Conservation (phyloP, 2,888 invertebrate species). For the Sturmia bella region DNA sequence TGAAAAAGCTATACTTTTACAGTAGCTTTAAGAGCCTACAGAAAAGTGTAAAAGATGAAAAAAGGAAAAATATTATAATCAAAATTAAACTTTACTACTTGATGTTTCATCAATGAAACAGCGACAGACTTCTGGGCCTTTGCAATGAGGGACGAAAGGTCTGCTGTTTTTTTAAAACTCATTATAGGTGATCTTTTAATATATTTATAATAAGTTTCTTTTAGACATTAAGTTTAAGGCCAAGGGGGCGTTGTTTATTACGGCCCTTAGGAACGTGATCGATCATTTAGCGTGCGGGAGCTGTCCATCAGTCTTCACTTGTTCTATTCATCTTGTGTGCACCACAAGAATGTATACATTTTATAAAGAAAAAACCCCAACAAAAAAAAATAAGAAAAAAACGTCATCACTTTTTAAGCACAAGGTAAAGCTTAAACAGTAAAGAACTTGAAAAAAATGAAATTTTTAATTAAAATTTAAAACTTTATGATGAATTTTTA, state of each 20-base stretch:
- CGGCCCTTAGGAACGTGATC: slow-evolving; percentile 72
- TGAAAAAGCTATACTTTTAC: slow-evolving; percentile 45
- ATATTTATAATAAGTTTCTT: slow-evolving; percentile 70
- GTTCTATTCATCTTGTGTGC: slow-evolving; percentile 42
- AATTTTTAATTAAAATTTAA: slow-evolving; percentile 80
- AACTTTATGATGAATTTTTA: slow-evolving; percentile 80
- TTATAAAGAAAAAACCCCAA: neutral
- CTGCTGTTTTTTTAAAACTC: slow-evolving; percentile 65
- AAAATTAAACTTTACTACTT: slow-evolving; percentile 51
- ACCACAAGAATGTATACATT: neutral
- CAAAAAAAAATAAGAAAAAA: neutral
- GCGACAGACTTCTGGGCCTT: slow-evolving; percentile 4
- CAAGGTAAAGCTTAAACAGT: slow-evolving; percentile 61
- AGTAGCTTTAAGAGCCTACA: slow-evolving; percentile 52
- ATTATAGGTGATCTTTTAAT: slow-evolving; percentile 73
- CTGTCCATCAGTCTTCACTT: slow-evolving; percentile 71
- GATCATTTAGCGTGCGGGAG: slow-evolving; percentile 74
- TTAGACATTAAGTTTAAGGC: slow-evolving; percentile 53
- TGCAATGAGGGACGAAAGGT: neutral
- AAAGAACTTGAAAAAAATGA: neutral
- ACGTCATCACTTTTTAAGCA: slow-evolving; percentile 40
- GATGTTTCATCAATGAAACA: slow-evolving; percentile 40
- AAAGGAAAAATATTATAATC: slow-evolving; percentile 39
- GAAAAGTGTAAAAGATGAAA: slow-evolving; percentile 9
- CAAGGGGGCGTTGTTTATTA: slow-evolving; percentile 70